phyloP scores from a whole-genome alignment of 2,113 vertebrate genomes.

The Pandion haliaetus region DNA sequence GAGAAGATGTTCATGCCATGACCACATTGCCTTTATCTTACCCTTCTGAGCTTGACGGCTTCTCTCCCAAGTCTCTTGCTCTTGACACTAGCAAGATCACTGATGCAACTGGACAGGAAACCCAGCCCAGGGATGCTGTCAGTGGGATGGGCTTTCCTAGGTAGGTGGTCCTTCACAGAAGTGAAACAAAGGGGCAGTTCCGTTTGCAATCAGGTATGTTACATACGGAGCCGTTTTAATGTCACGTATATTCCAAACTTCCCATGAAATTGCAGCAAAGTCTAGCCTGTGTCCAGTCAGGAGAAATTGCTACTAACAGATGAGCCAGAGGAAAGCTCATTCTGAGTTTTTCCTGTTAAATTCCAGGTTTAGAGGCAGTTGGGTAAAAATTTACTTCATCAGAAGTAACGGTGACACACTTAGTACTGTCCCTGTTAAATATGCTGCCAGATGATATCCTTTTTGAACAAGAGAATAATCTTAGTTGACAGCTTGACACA shows the following conservation, averaged over 20 bases:
- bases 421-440: not conserved
- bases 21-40: not conserved
- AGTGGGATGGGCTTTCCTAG: not conserved
- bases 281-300: not conserved
- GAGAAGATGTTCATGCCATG: not conserved
- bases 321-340: not conserved
- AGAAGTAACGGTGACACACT: not conserved
- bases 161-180: not conserved
- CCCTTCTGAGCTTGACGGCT: not conserved
- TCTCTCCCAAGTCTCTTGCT: accelerated
- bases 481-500: not conserved
- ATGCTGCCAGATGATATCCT: not conserved
- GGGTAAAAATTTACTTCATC: not conserved
- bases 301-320: not conserved
- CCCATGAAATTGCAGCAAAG: not conserved
- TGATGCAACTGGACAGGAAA: not conserved
- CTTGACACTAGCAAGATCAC: not conserved
- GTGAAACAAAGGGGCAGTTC: not conserved
- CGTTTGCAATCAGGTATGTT: not conserved
- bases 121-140: not conserved
- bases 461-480: not conserved
- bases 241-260: not conserved
- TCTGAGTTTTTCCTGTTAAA: not conserved
- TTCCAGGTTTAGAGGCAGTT: not conserved
- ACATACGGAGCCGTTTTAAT: not conserved